Conservation (phyloP, 2,797 vertebrate genomes). For the Phoebastria nigripes region DNA sequence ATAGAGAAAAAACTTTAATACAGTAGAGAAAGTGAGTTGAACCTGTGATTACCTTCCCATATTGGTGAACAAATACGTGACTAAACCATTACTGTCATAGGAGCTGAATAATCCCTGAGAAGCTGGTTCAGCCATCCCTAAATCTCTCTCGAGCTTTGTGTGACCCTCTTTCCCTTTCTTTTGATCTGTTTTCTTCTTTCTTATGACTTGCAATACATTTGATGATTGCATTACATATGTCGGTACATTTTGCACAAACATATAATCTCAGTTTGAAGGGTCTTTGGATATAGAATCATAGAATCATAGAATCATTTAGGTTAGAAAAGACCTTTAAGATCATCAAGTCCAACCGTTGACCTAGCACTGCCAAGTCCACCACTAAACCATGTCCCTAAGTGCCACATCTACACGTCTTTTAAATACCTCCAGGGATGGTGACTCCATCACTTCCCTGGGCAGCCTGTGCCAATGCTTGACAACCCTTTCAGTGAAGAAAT, state of each 20-base stretch:
- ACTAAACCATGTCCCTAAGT: too few relatives aligned
- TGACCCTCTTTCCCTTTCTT: not conserved
- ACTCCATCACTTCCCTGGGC: too few relatives aligned
- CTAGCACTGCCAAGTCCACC: too few relatives aligned
- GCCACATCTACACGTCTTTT: too few relatives aligned
- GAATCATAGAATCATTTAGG: too few relatives aligned
- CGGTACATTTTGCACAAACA: not conserved
- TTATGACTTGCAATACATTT: not conserved
- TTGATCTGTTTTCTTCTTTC: not conserved
- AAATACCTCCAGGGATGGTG: too few relatives aligned
- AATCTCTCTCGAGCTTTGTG: not conserved
- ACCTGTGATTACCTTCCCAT: not conserved
- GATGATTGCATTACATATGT: not conserved
- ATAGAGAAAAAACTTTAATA: not conserved
- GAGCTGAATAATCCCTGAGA: not conserved
- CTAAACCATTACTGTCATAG: not conserved
- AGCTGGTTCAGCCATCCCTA: not conserved
- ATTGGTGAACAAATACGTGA: accelerated
- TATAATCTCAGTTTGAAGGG: not conserved
- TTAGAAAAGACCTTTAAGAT: too few relatives aligned
- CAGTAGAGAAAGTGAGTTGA: not conserved
- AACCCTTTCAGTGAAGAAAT: too few relatives aligned
- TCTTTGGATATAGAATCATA: not conserved
- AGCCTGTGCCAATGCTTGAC: too few relatives aligned
- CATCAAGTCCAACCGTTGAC: too few relatives aligned